Percentiles rank a stretch among this genome's conserved stretches.
Conservation (phyloP, 1,140 invertebrate species). For the Caenorhabditis latens region DNA sequence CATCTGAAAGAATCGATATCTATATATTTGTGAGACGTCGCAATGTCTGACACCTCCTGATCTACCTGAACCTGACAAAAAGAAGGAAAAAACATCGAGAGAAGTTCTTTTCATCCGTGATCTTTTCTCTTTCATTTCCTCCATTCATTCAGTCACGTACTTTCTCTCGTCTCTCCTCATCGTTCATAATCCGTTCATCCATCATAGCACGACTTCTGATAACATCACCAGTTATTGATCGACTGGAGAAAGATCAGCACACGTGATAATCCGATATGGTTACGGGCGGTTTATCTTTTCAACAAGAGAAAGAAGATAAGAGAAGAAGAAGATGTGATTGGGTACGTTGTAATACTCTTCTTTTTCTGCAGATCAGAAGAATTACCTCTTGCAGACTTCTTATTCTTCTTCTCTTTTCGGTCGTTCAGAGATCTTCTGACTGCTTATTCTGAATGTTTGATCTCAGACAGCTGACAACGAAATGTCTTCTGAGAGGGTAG, state of each 20-base stretch:
- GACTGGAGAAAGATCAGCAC: conserved; percentile 10
- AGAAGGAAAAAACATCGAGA: neutral
- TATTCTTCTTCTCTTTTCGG: conserved; percentile 1
- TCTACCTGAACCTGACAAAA: too few species aligned
- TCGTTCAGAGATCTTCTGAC: conserved; percentile 32
- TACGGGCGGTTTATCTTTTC: neutral
- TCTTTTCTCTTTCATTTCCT: conserved; percentile 14
- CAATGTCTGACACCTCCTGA: too few species aligned
- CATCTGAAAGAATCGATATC: too few species aligned
- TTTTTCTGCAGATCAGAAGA: neutral
- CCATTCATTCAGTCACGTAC: neutral
- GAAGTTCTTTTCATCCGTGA: neutral
- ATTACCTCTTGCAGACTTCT: neutral
- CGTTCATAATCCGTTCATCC: conserved; percentile 5
- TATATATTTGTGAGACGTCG: too few species aligned
- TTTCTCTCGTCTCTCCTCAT: neutral
- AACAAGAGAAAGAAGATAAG: neutral
- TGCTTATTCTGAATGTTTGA: conserved; percentile 30
- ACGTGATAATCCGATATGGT: conserved; percentile 3
- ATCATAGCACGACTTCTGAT: neutral
- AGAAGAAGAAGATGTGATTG: too few species aligned
- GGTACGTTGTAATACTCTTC: conserved; percentile 4
- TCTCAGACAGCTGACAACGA: conserved; percentile 36
- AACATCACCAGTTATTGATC: neutral
- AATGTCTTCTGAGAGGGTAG: neutral